A percentile compares a stretch with the other conserved stretches of the same genome.
Evolutionary conservation across 1,140 invertebrate genomes (phyloP).

Genomic region (Scylla paramamosain): DNA sequence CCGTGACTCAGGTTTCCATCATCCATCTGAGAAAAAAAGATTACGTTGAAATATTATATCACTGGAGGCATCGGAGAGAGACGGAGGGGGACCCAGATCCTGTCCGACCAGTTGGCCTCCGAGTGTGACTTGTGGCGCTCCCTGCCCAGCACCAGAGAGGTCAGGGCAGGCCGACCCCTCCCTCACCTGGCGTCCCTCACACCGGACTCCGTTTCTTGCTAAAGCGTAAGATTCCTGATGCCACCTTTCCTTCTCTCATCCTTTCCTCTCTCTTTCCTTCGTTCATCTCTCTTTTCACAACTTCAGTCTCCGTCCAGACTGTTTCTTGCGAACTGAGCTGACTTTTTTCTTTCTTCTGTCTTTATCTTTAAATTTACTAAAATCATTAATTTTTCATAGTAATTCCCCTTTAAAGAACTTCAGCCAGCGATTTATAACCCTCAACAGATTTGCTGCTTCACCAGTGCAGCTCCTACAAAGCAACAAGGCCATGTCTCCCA

Average conservation of each 20-base stretch:
- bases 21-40: conserved; percentile 23
- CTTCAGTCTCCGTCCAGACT: too few relatives aligned
- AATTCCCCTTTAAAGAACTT: too few relatives aligned
- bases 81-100: conserved; percentile 8
- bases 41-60: conserved; percentile 24
- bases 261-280: neutral
- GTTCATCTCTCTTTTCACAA: too few relatives aligned
- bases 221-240: too few relatives aligned
- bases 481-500: too few relatives aligned
- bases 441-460: too few relatives aligned
- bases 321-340: too few relatives aligned
- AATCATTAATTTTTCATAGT: too few relatives aligned
- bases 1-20: conserved; percentile 2
- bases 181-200: neutral
- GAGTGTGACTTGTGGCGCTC: conserved; percentile 9
- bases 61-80: conserved; percentile 17
- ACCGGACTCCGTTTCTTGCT: neutral
- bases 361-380: too few relatives aligned
- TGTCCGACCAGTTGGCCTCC: conserved; percentile 9
- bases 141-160: neutral
- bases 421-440: too few relatives aligned
- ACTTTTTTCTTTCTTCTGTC: too few relatives aligned
- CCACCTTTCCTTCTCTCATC: neutral
- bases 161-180: conserved; percentile 2
- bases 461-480: too few relatives aligned